Percentiles rank a stretch among this genome's conserved stretches.
These are phyloP conservation scores for Brienomyrus longianalis DNA, from an alignment of 2,113 vertebrate genomes.

Conservation along the genomic window DNA sequence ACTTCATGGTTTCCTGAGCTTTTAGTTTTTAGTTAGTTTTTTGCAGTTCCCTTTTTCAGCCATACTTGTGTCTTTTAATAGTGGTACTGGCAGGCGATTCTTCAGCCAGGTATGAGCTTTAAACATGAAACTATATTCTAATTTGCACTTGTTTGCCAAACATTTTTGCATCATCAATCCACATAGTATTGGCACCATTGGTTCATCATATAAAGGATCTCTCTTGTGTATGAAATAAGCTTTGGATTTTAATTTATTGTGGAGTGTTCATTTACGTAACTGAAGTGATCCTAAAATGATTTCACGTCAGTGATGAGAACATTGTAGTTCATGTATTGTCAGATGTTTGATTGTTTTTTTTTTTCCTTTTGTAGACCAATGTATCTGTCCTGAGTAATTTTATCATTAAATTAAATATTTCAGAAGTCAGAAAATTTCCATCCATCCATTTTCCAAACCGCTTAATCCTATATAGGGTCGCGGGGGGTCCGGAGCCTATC, in stretches of 20 bases:
- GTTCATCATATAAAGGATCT: background rate
- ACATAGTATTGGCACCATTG: background rate
- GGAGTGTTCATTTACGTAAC: background rate
- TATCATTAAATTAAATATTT: conserved; percentile 4
- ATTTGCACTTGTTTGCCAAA: conserved; percentile 1
- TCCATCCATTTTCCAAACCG: no score
- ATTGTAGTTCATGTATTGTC: background rate
- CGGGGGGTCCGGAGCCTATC: no score
- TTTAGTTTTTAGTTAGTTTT: background rate
- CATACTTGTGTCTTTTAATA: background rate
- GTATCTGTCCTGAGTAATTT: background rate
- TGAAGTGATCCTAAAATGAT: background rate
- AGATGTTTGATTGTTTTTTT: background rate
- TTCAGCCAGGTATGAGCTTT: background rate
- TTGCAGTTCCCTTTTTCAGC: background rate
- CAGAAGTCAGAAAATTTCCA: background rate
- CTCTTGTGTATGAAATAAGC: background rate
- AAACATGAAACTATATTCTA: background rate
- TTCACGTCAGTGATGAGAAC: background rate
- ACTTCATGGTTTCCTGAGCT: background rate
- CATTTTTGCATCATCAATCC: background rate
- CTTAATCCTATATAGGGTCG: no score
- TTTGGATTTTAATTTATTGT: background rate
- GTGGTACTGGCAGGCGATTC: background rate
- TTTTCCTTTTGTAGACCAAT: background rate